Evolutionary conservation across 2,797 vertebrate genomes (phyloP).

Genomic region (Poecilia velifera): DNA sequence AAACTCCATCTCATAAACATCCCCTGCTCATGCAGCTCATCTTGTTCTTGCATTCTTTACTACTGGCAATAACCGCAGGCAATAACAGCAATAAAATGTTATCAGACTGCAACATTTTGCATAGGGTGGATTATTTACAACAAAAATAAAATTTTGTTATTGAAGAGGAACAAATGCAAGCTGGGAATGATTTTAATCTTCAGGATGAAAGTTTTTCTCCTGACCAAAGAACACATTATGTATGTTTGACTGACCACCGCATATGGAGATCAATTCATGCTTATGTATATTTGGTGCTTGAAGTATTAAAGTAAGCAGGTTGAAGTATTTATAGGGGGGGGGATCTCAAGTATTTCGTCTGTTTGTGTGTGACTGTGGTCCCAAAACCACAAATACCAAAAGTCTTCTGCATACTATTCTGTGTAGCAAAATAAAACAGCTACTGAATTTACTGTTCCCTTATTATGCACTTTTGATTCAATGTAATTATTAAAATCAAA

Average conservation of each 20-base stretch:
- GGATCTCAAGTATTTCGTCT: too few species aligned
- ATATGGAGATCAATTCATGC: background rate
- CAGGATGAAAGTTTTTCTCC: background rate
- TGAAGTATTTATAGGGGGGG: too few species aligned
- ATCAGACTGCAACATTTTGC: background rate
- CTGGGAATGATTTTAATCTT: background rate
- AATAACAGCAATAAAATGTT: background rate
- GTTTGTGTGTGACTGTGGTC: too few species aligned
- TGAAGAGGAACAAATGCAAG: background rate
- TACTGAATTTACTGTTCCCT: too few species aligned
- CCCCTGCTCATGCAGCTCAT: background rate
- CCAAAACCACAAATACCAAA: too few species aligned
- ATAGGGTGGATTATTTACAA: background rate
- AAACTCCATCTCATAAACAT: slow-evolving; percentile 3
- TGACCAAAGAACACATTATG: background rate
- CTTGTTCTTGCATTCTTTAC: background rate
- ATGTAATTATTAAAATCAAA: background rate
- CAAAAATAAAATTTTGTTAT: background rate
- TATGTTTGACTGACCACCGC: background rate
- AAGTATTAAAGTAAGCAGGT: too few species aligned
- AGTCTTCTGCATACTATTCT: too few species aligned
- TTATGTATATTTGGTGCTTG: too few species aligned
- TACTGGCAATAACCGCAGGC: background rate
- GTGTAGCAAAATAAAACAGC: too few species aligned
- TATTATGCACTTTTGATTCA: background rate